Percentiles rank a stretch among this genome's conserved stretches.
phyloP scores from a whole-genome alignment of 2,113 vertebrate species.

The Lipophrys pholis region DNA sequence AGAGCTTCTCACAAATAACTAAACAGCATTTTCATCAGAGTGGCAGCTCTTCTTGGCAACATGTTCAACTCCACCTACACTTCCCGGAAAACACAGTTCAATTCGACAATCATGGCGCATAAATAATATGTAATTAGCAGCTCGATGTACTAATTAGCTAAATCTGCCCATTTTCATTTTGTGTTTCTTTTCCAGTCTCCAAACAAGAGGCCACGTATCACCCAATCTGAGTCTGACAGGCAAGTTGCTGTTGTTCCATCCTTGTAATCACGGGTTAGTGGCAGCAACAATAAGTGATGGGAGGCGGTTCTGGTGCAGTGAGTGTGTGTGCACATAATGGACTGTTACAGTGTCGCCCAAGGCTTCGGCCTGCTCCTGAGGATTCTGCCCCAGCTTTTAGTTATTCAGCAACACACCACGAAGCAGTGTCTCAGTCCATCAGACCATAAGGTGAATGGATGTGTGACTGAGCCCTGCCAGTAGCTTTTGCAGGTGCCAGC shows the following conservation, averaged over 20 bases:
- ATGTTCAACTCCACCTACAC: conserved; percentile 16
- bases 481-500: conserved; percentile 20
- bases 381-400: conserved; percentile 25
- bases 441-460: conserved; percentile 35
- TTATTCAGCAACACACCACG: conserved; percentile 29
- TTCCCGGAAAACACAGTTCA: conserved; percentile 17
- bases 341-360: conserved; percentile 26
- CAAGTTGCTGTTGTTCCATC: background rate
- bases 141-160: conserved; percentile 29
- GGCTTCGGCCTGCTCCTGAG: conserved; percentile 27
- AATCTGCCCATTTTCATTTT: conserved; percentile 10
- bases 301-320: conserved; percentile 12
- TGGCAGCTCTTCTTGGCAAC: conserved; percentile 29
- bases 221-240: background rate
- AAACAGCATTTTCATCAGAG: background rate
- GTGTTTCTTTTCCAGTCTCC: conserved; percentile 15
- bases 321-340: conserved; percentile 45
- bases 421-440: conserved; percentile 31
- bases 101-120: conserved; percentile 29
- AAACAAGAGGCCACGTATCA: conserved; percentile 9
- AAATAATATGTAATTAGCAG: conserved; percentile 30
- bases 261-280: conserved; percentile 11
- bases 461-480: conserved; percentile 29
- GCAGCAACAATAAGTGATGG: conserved; percentile 7
- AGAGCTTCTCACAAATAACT: background rate